phyloP scores from a whole-genome alignment of 1,140 invertebrate species.

The Brachionus manjavacas region DNA sequence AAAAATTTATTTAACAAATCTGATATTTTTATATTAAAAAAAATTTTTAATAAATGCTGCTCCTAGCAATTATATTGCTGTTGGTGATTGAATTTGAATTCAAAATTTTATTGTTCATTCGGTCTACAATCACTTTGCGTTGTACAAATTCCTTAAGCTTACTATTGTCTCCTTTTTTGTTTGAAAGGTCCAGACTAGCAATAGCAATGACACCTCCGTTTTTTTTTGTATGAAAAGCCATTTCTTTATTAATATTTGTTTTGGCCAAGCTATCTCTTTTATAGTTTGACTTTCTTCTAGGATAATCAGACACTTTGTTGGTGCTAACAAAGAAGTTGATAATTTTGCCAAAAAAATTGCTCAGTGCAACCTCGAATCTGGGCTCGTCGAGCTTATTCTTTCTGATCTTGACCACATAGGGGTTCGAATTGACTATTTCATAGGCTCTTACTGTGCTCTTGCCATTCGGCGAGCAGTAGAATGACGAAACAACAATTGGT shows the following conservation, averaged over 20 bases:
- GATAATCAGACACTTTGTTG: not conserved
- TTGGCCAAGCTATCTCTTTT: not conserved
- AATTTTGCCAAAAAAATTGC: not conserved
- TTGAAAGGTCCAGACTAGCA: not conserved
- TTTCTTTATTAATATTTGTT: conserved; percentile 21
- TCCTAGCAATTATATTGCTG: not conserved
- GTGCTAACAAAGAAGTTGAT: conserved; percentile 8
- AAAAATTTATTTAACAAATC: no score
- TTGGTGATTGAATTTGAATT: not conserved
- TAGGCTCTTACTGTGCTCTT: conserved; percentile 15
- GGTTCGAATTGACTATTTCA: conserved; percentile 40
- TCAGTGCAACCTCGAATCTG: not conserved
- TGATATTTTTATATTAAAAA: not conserved
- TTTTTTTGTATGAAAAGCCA: conserved; percentile 19
- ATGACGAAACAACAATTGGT: conserved; percentile 32
- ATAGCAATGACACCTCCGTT: conserved; percentile 22
- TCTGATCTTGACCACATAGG: not conserved
- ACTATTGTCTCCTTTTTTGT: conserved; percentile 21
- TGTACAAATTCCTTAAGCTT: conserved; percentile 11
- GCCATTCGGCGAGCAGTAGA: conserved; percentile 4
- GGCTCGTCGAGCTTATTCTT: conserved; percentile 2
- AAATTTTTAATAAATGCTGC: not conserved
- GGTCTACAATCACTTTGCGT: not conserved
- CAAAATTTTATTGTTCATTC: conserved; percentile 2
- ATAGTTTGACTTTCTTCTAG: not conserved